Conservation (phyloP, 2,797 vertebrate species). For the Neosilurus mollespiculum region DNA sequence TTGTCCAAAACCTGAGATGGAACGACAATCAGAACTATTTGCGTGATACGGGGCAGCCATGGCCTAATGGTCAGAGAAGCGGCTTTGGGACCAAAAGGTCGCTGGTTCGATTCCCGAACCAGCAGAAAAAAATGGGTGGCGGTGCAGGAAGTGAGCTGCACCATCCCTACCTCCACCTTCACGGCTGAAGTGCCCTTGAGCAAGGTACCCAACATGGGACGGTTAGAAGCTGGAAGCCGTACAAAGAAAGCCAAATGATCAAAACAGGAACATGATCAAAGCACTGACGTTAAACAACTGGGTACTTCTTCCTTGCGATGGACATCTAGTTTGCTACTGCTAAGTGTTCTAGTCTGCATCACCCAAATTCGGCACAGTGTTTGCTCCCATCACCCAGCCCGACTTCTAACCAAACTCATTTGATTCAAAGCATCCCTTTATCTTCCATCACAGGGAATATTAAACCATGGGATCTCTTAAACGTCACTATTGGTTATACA, state of each 20-base stretch:
- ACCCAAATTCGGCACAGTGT: not conserved
- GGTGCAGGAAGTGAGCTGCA: too few species aligned
- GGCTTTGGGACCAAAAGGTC: too few species aligned
- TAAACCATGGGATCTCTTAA: not conserved
- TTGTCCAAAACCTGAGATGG: too few species aligned
- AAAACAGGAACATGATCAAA: too few species aligned
- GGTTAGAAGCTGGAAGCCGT: not conserved
- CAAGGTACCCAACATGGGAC: not conserved
- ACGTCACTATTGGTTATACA: not conserved
- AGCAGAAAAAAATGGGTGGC: too few species aligned
- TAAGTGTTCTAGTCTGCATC: not conserved
- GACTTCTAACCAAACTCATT: constrained; percentile 15
- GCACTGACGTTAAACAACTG: not conserved
- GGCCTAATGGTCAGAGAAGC: too few species aligned
- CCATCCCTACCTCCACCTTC: too few species aligned
- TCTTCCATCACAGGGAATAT: not conserved
- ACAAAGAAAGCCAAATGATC: not conserved
- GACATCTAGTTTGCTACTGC: not conserved
- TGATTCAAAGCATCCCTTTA: not conserved
- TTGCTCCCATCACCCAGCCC: not conserved
- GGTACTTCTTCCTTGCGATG: not conserved
- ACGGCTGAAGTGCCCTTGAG: too few species aligned
- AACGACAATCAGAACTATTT: too few species aligned
- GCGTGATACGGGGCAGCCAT: too few species aligned
- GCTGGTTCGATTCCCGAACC: too few species aligned